phyloP scores from a whole-genome alignment of 2,113 vertebrate genomes.

The Butorides virescens region DNA sequence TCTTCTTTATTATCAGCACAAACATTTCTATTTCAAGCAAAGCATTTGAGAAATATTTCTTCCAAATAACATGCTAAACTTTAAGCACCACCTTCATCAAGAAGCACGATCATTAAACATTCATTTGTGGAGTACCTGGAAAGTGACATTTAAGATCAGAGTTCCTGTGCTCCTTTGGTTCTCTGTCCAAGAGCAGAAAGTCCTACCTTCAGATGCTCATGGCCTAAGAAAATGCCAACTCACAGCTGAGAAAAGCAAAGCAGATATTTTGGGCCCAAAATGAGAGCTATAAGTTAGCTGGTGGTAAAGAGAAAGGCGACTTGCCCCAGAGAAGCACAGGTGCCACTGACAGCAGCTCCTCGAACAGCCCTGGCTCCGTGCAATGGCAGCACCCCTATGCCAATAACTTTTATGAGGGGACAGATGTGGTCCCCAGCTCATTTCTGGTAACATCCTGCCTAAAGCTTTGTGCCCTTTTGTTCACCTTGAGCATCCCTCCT shows the following conservation, averaged over 20 bases:
- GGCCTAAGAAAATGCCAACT: neutral
- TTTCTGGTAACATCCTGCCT: neutral
- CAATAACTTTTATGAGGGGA: neutral
- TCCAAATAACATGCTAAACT: neutral
- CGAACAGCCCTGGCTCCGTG: neutral
- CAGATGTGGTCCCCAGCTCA: neutral
- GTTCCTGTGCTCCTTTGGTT: neutral
- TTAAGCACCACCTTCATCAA: neutral
- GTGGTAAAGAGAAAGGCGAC: neutral
- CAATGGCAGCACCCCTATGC: neutral
- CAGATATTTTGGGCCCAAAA: neutral
- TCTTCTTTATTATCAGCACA: neutral
- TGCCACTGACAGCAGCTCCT: neutral
- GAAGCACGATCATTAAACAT: neutral
- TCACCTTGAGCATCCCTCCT: constrained; percentile 3
- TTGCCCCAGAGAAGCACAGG: neutral
- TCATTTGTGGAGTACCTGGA: neutral
- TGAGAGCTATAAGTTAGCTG: neutral
- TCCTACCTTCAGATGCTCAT: neutral
- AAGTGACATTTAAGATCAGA: neutral
- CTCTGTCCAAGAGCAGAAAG: neutral
- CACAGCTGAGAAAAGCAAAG: neutral
- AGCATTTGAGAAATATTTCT: neutral
- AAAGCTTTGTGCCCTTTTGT: neutral
- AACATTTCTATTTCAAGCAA: neutral